A percentile compares a stretch with the other conserved stretches of the same genome.
Conservation (phyloP, 2,113 vertebrate genomes). For the Dinomys branickii region DNA sequence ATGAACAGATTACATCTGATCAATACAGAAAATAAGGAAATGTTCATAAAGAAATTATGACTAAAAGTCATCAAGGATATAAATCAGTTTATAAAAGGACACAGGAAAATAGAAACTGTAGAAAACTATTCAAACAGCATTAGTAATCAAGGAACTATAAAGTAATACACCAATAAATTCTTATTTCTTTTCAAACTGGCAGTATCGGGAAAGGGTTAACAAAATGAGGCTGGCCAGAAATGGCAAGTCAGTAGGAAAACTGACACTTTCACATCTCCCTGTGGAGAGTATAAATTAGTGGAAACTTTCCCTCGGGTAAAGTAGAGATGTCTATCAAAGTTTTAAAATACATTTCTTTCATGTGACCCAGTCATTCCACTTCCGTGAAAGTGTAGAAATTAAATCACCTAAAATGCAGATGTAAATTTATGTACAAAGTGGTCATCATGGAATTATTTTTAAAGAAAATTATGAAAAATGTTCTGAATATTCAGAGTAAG, state of each 20-base stretch:
- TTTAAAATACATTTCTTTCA: constrained; percentile 59
- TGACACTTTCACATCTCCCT: constrained; percentile 56
- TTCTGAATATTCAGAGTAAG: not conserved
- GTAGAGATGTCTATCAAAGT: constrained; percentile 25
- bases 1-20: not conserved
- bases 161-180: not conserved
- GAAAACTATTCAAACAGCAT: not conserved
- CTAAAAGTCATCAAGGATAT: not conserved
- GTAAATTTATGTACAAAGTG: constrained; percentile 1
- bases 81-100: not conserved
- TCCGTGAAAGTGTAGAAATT: constrained; percentile 36
- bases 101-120: not conserved
- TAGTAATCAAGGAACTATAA: constrained; percentile 16
- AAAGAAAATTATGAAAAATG: constrained; percentile 31
- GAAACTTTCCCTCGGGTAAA: constrained; percentile 45
- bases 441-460: constrained; percentile 8
- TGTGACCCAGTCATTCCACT: constrained; percentile 50
- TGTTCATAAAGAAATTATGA: not conserved
- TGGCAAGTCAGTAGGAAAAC: constrained; percentile 48
- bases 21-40: not conserved
- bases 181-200: not conserved
- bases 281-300: constrained; percentile 71
- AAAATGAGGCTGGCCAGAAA: constrained; percentile 26
- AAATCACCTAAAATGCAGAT: constrained; percentile 57
- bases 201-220: constrained; percentile 59